Evolutionary conservation across 2,113 vertebrate species (phyloP), one percentile per base, ranked within the genome.

Genomic region (Pollachius pollachius): DNA sequence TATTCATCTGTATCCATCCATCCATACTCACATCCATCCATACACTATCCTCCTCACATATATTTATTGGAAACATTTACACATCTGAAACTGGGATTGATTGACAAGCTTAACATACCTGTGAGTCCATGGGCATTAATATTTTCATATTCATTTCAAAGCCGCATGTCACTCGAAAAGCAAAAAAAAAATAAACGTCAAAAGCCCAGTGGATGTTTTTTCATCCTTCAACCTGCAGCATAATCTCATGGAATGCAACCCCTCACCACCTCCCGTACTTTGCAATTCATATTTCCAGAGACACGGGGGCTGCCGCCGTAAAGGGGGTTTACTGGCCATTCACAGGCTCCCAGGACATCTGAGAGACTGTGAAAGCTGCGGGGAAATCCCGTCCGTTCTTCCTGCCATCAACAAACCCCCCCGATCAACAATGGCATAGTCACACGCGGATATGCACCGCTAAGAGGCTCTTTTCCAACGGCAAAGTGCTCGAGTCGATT

Each of bases 181-280:
- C 69, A 76, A 77, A 69, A 70, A 34, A 71, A 62, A 78, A 80
- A 84, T 76, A 66, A 62, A 64, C 75, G 84, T 87, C 76, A 88
- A 84, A 89, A 74, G 74, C 61, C 65, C 62, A 58, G 59, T 48
- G 41, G 12, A 9, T 48, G 1, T 48, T 48, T 48, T 48, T 9
- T 48, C 12, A 2, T 48, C 11, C 37, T 41, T 41, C 6, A 70
- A 62, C 64, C 79, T 30, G 74, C 78, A 70, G 80, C 69, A 34
- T 69, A 67, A 75, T 75, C 76, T 79, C 70, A 57, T 67, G 15
- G 30, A 71, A 73, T 68, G 59, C 83, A 65, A 58, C 64, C 74
- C 73, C 62, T 23, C 17, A 11, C 57, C 67, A 67, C 62, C 68
- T 52, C 57, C 23, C 60, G 63, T 80, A 57, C 65, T 81, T 81